These are phyloP conservation scores for Dolichomitus sp. DNA, from an alignment of 2,888 invertebrate genomes.

Conservation along the genomic window DNA sequence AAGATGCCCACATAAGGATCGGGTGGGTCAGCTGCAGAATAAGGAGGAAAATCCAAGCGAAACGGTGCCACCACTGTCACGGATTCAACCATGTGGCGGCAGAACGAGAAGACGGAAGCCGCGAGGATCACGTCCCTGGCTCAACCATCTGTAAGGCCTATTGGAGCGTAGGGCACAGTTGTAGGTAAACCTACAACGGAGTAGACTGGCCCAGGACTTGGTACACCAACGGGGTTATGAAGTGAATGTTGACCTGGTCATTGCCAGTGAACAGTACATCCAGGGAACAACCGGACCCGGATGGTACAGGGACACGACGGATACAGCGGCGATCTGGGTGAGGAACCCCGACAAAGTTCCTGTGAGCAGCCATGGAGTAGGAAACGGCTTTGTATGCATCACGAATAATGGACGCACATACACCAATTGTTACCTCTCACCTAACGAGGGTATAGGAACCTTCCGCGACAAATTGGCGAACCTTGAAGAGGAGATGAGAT, in stretches of 20 bases:
- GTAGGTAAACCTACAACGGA: too few relatives aligned
- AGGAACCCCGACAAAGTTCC: neutral
- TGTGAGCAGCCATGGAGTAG: neutral
- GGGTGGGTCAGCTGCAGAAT: slow-evolving; percentile 33
- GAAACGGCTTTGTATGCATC: slow-evolving; percentile 30
- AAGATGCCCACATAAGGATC: neutral
- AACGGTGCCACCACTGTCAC: slow-evolving; percentile 13
- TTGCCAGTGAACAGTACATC: slow-evolving; percentile 54
- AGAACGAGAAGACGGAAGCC: neutral
- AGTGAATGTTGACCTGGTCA: slow-evolving; percentile 15
- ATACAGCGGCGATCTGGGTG: slow-evolving; percentile 38
- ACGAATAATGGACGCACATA: slow-evolving; percentile 24
- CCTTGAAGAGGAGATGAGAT: slow-evolving; percentile 22
- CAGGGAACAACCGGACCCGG: neutral
- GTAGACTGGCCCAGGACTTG: neutral
- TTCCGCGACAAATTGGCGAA: slow-evolving; percentile 25
- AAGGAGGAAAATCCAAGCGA: neutral
- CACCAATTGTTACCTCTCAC: slow-evolving; percentile 56
- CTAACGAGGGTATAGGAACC: slow-evolving; percentile 6
- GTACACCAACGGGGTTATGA: neutral
- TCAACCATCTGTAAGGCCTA: neutral
- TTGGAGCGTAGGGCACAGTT: too few relatives aligned
- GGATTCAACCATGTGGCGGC: neutral
- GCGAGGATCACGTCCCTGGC: slow-evolving; percentile 28
- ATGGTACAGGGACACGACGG: slow-evolving; percentile 4